phyloP scores from a whole-genome alignment of 2,888 invertebrate genomes.

The Patella pellucida region DNA sequence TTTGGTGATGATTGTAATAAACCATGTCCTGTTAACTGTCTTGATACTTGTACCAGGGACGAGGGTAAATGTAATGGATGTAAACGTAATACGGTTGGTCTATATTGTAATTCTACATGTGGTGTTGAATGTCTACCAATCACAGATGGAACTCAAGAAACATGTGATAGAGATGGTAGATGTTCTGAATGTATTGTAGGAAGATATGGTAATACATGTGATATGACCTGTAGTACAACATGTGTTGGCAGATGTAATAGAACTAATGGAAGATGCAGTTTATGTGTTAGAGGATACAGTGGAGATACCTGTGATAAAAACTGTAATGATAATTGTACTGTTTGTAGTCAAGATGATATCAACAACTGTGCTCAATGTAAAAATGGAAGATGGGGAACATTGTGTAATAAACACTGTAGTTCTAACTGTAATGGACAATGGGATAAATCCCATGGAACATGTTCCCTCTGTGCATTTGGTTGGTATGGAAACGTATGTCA shows the following conservation, averaged over 20 bases:
- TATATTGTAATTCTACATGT: constrained; percentile 20
- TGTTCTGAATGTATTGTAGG: constrained; percentile 27
- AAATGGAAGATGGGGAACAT: no score
- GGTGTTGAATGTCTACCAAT: constrained; percentile 16
- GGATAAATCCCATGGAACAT: constrained; percentile 23
- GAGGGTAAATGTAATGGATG: constrained; percentile 34
- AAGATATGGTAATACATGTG: constrained; percentile 15
- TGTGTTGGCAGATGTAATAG: constrained; percentile 28
- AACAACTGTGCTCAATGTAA: background rate
- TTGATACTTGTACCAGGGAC: constrained; percentile 24
- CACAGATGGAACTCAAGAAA: no score
- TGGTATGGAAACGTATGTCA: background rate
- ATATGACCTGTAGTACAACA: background rate
- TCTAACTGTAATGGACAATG: no score
- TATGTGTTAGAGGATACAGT: constrained; percentile 40
- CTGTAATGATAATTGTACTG: background rate
- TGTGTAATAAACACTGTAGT: background rate
- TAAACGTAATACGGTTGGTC: constrained; percentile 38
- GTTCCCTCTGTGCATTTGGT: background rate
- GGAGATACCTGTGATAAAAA: constrained; percentile 23
- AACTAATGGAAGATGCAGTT: constrained; percentile 34
- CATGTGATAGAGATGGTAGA: constrained; percentile 18
- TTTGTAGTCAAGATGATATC: background rate
- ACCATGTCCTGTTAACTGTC: constrained; percentile 22
- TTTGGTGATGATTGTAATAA: background rate